These are phyloP conservation scores for Brachypodius melanocephalos DNA, from an alignment of 2,113 vertebrate genomes.

Conservation along the genomic window DNA sequence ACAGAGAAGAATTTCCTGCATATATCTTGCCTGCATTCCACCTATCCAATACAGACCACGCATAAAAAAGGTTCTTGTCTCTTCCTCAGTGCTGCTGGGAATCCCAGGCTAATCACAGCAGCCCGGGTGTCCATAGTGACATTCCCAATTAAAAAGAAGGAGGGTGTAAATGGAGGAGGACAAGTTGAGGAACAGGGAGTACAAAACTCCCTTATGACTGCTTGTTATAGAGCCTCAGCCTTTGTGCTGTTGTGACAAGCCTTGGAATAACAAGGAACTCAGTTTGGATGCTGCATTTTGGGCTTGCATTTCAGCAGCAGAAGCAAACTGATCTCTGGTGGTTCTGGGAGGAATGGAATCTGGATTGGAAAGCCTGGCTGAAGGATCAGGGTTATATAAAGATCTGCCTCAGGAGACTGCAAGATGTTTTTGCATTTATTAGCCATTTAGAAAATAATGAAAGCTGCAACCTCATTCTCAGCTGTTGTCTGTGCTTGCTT, in stretches of 20 bases:
- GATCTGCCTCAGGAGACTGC: background rate
- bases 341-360: background rate
- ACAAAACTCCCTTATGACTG: background rate
- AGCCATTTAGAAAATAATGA: background rate
- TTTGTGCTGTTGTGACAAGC: background rate
- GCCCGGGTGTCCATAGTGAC: background rate
- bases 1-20: background rate
- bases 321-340: background rate
- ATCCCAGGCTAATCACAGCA: background rate
- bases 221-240: background rate
- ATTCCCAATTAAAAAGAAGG: background rate
- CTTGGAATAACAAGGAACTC: background rate
- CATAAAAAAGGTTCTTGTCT: background rate
- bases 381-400: constrained; percentile 15
- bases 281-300: background rate
- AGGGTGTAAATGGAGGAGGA: background rate
- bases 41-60: background rate
- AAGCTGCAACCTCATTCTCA: constrained; percentile 43
- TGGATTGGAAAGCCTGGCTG: background rate
- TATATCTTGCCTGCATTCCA: background rate
- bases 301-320: background rate
- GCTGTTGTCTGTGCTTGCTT: constrained; percentile 50
- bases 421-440: background rate
- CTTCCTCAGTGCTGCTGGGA: background rate
- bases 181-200: background rate